phyloP scores from a whole-genome alignment of 2,888 invertebrate genomes.

The Ryuthela nishihirai region DNA sequence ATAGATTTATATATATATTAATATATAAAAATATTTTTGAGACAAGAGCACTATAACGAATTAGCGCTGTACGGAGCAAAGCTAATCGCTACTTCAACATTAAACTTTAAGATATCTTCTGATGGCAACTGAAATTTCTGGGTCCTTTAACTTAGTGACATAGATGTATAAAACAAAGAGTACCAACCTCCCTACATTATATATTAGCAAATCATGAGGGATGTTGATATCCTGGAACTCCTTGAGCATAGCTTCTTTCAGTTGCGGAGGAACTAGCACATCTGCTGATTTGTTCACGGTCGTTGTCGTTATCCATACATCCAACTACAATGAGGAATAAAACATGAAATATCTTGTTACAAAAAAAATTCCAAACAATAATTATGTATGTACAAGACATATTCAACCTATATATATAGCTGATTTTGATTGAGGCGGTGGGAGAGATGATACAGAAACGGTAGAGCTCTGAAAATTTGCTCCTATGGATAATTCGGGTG shows the following conservation, averaged over 20 bases:
- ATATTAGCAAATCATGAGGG: conserved; percentile 66
- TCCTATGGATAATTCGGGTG: no score
- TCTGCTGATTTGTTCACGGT: conserved; percentile 32
- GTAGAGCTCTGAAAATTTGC: no score
- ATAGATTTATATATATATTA: conserved; percentile 10
- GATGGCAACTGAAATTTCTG: no score
- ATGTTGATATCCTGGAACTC: conserved; percentile 62
- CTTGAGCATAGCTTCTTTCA: conserved; percentile 58
- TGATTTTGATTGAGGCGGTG: no score
- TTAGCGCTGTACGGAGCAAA: no score
- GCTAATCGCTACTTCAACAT: no score
- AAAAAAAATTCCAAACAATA: not conserved
- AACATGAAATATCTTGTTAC: not conserved
- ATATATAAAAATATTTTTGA: not conserved
- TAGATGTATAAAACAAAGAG: not conserved
- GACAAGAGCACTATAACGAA: not conserved
- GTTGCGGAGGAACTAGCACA: conserved; percentile 66
- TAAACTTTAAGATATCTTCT: no score
- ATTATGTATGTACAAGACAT: no score
- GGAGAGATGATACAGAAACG: no score
- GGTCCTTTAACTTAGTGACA: no score
- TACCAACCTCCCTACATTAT: conserved; percentile 57
- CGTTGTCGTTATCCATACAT: conserved; percentile 36
- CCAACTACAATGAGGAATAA: conserved; percentile 7
- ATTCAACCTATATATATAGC: no score